Base-by-base conservation (phyloP, 2,888 invertebrate species). In the Tachina grossa region DNA sequence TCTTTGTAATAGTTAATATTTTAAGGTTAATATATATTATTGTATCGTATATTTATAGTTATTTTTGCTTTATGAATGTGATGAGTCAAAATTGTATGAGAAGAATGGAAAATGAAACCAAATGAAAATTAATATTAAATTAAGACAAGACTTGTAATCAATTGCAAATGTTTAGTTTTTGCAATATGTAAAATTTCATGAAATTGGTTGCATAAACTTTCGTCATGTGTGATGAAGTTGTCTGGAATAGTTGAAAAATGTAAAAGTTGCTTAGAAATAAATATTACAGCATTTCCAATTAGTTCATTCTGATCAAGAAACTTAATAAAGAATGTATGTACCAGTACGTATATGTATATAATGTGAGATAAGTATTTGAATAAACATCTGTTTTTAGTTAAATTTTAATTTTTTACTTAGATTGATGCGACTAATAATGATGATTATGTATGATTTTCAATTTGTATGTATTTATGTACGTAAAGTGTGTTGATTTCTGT, bases 21-120 rank as follows among this genome's bases (percentile, higher is more conserved):
- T 85, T 74, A 83, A 61, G 82, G 83, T 85, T 83, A 85, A 71
- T 85, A 85, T 66, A 85, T 85, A 79, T 43, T 78, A 78, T 74
- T 45, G 31, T 31, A 31, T 31, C 31, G 6, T 78, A 57, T 57
- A 14, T 53, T 75, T 65, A 49, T 68, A 39, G 31, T 22, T 22
- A 55, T 76, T 41, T 19, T 31, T 43, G 5, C 19, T 39, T 47
- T 10, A 53, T 75, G 59, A 77, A 77, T 59, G 51, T 81, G 57
- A 66, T 68, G 59, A 63, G 39, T 19, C 16, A 45, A 61, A 69
- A 41, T 65, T 47, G 47, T 51, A 59, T 65, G 3, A 51, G 55
- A 65, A 13, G 5, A 4, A 41, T 19, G 4, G n/a, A n/a, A 31
- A 75, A 74, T 0, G 39, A n/a, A 10, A 43, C 31, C 31, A 51